A percentile compares a stretch with the other conserved stretches of the same genome.
Evolutionary conservation across 2,888 invertebrate genomes (phyloP).

Genomic region (Drosophila melanosoma): DNA sequence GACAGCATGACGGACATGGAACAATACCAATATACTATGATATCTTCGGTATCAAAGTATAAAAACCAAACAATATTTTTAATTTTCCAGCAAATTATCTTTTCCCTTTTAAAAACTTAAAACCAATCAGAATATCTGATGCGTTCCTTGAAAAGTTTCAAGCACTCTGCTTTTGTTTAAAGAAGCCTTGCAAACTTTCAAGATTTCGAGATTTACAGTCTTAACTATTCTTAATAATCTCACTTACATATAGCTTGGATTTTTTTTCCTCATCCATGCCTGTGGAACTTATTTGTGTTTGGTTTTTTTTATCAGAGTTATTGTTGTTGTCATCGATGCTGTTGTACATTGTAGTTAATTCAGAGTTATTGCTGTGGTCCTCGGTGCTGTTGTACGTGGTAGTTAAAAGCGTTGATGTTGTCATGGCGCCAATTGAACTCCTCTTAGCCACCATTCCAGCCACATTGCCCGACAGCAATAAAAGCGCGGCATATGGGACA

Average conservation of each 20-base stretch:
- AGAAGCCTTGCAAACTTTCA: not conserved
- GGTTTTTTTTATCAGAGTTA: not conserved
- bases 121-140: not conserved
- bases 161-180: not conserved
- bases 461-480: constrained; percentile 21
- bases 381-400: not conserved
- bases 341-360: not conserved
- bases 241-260: constrained; percentile 29
- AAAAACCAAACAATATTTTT: not conserved
- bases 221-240: not conserved
- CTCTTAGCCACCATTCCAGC: not conserved
- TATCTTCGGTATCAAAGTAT: not conserved
- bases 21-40: too few species aligned
- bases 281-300: not conserved
- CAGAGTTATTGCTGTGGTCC: not conserved
- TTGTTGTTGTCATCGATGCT: not conserved
- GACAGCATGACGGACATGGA: too few species aligned
- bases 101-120: not conserved
- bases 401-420: constrained; percentile 2
- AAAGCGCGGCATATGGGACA: constrained; percentile 17
- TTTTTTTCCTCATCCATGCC: not conserved
- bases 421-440: not conserved
- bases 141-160: not conserved
- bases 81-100: not conserved
- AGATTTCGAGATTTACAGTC: too few species aligned